phyloP scores from a whole-genome alignment of 2,113 vertebrate species.

The Brachypteracias leptosomus region DNA sequence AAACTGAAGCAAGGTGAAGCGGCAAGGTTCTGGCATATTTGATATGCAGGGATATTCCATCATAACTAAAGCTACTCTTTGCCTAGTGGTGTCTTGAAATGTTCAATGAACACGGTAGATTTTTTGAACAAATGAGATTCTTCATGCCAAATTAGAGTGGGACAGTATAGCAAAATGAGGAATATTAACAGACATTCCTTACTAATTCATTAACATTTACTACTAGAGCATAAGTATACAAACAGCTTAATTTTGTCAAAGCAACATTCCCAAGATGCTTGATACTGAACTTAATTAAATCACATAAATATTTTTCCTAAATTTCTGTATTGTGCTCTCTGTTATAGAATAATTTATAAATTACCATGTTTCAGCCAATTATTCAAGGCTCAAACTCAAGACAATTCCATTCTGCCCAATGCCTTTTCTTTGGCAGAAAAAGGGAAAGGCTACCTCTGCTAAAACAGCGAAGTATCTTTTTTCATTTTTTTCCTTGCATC shows the following conservation, averaged over 20 bases:
- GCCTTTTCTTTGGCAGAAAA: background rate
- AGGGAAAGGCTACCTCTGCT: background rate
- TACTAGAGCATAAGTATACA: background rate
- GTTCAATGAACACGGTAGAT: background rate
- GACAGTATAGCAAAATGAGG: background rate
- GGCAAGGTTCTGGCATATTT: background rate
- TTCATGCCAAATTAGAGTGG: background rate
- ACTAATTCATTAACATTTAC: background rate
- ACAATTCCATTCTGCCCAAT: background rate
- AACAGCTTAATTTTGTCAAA: background rate
- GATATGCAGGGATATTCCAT: background rate
- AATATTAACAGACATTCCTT: background rate
- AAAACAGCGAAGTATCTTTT: background rate
- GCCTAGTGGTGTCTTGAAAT: background rate
- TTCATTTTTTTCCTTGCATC: background rate
- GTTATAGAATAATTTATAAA: background rate
- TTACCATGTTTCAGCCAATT: background rate
- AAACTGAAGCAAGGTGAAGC: background rate
- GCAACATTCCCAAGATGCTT: background rate
- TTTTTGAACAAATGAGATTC: background rate
- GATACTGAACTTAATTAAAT: background rate
- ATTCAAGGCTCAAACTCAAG: background rate
- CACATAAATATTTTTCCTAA: background rate
- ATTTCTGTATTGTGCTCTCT: background rate
- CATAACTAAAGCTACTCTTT: background rate